Conservation (phyloP, 2,797 vertebrate genomes). For the Sylvilagus floridanus region DNA sequence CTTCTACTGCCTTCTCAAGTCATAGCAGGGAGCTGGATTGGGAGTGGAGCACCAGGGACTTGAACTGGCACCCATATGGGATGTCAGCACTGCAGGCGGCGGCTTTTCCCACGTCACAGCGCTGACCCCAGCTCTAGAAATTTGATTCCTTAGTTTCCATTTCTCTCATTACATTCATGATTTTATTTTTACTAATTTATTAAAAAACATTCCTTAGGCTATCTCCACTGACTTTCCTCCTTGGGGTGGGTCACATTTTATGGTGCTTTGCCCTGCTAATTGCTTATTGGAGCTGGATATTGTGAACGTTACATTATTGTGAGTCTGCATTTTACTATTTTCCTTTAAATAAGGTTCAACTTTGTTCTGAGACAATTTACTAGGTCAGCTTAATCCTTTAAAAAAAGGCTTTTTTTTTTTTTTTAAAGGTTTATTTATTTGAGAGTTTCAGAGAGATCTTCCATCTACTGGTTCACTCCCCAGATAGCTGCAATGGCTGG, state of each 20-base stretch:
- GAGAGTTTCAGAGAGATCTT: no score
- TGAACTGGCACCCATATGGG: no score
- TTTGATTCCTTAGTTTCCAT: background rate
- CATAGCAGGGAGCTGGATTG: no score
- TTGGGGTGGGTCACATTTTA: background rate
- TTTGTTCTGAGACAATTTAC: background rate
- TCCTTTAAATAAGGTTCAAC: background rate
- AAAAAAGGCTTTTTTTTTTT: no score
- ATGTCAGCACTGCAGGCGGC: no score
- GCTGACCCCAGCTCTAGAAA: background rate
- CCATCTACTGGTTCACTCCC: no score
- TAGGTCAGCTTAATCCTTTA: background rate
- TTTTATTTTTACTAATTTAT: background rate
- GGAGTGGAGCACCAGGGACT: no score
- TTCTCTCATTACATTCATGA: background rate
- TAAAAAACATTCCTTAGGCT: background rate
- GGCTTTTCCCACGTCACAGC: no score
- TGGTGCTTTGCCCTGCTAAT: background rate
- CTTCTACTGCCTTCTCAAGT: no score
- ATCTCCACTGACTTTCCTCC: background rate
- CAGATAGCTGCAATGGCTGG: no score
- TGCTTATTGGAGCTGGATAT: background rate
- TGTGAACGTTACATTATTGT: background rate
- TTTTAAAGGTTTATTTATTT: no score
- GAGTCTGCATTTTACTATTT: background rate